A percentile compares a stretch with the other conserved stretches of the same genome.
Evolutionary conservation across 2,113 vertebrate genomes (phyloP).

Genomic region (Myotis brandtii): DNA sequence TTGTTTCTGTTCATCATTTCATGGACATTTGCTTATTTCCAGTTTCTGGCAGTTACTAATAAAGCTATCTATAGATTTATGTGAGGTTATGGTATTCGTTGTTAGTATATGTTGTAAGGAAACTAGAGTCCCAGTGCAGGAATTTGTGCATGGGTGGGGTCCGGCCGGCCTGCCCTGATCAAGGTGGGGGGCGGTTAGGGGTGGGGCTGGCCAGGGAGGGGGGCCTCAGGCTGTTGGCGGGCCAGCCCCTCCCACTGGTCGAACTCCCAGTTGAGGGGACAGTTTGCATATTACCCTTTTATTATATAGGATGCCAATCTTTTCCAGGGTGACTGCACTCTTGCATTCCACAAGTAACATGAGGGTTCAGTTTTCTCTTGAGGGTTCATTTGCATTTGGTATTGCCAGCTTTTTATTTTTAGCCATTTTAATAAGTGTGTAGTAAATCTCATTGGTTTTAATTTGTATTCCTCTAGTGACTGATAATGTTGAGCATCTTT

Average conservation of each 20-base stretch:
- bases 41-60: background rate
- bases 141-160: too few species aligned
- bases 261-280: too few species aligned
- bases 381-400: background rate
- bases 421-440: background rate
- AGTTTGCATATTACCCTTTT: too few species aligned
- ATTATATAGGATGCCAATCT: background rate
- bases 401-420: background rate
- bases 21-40: background rate
- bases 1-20: background rate
- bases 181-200: too few species aligned
- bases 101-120: background rate
- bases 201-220: too few species aligned
- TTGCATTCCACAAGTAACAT: background rate
- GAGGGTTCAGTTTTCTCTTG: background rate
- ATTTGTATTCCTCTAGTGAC: background rate
- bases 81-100: background rate
- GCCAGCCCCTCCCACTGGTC: too few species aligned
- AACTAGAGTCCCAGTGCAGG: too few species aligned
- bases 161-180: too few species aligned
- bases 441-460: background rate
- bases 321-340: background rate
- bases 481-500: background rate
- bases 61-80: background rate
- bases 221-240: too few species aligned